Evolutionary conservation across 2,888 invertebrate genomes (phyloP), one percentile per base, ranked within the genome.

Genomic region (Exephanes ischioxanthus): DNA sequence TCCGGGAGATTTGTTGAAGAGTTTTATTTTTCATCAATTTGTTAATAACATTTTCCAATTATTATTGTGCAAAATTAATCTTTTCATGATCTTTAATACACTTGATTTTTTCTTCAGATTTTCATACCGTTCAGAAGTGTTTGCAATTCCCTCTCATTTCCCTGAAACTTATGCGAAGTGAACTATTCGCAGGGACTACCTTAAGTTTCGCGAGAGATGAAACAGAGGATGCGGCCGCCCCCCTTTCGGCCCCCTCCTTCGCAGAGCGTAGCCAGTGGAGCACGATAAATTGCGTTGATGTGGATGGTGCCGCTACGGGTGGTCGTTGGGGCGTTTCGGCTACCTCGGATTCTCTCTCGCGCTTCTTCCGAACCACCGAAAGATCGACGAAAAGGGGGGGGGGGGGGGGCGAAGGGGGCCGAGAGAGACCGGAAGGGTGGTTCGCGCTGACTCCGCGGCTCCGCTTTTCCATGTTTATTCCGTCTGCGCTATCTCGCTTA

Each of bases 391-490:
- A 51, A 53, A 78, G 48, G 67, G 6, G 22, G 26, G 37, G 30
- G 41, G 51, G 41, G 26, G 66, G 11, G 61, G 75, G 3, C 11
- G 41, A 30, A 75, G 70, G 73, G 80, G 78, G 45, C 4, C 14
- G 45, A 16, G 45, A 48, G 45, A 16, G 16, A 16, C 76, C 86
- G 84, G 86, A 83, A 71, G 84, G 84, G 72, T 87, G 78, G 84
- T 68, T 81, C 71, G 75, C 76, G 88, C 87, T 87, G 88, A 89
- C 87, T 90, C 70, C 66, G 88, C 88, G 80, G 72, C 66, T 55
- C 68, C 76, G 63, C 80, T 80, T 84, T 77, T 80, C 66, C 70
- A 86, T 89, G 86, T 90, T 90, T 88, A 89, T 89, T 85, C 78
- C 83, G 83, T 70, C 79, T 51, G 26, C 71, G 70, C 67, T 83